Evolutionary conservation across 2,113 vertebrate species (phyloP).

Genomic region (Tichodroma muraria): DNA sequence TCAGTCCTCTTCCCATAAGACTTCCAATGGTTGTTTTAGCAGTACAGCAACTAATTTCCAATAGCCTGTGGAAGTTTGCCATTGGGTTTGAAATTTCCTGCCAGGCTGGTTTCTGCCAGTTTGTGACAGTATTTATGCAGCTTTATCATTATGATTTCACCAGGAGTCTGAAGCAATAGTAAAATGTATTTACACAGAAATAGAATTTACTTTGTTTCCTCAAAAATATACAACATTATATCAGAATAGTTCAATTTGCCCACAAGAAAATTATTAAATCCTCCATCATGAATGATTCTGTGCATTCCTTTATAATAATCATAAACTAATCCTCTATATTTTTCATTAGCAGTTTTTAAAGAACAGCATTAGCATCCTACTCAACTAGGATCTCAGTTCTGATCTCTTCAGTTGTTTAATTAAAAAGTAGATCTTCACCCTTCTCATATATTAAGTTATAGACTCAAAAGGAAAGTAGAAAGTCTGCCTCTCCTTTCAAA

Average conservation of each 20-base stretch:
- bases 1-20: background rate
- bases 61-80: conserved; percentile 69
- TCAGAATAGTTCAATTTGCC: background rate
- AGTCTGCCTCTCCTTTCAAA: background rate
- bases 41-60: conserved; percentile 67
- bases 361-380: background rate
- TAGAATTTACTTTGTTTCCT: conserved; percentile 19
- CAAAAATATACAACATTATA: conserved; percentile 20
- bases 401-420: conserved; percentile 23
- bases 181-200: conserved; percentile 62
- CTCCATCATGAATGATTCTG: background rate
- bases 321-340: background rate
- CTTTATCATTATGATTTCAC: conserved; percentile 64
- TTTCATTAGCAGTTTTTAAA: background rate
- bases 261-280: background rate
- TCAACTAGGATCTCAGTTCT: background rate
- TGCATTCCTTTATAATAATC: background rate
- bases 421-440: conserved; percentile 44
- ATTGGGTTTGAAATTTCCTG: conserved; percentile 65
- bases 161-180: conserved; percentile 53
- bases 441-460: background rate
- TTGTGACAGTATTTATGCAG: conserved; percentile 59
- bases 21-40: conserved; percentile 29
- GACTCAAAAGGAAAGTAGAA: background rate
- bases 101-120: conserved; percentile 57